A percentile compares a stretch with the other conserved stretches of the same genome.
Evolutionary conservation across 2,797 vertebrate genomes (phyloP).

Genomic region (Poecilia gillii): DNA sequence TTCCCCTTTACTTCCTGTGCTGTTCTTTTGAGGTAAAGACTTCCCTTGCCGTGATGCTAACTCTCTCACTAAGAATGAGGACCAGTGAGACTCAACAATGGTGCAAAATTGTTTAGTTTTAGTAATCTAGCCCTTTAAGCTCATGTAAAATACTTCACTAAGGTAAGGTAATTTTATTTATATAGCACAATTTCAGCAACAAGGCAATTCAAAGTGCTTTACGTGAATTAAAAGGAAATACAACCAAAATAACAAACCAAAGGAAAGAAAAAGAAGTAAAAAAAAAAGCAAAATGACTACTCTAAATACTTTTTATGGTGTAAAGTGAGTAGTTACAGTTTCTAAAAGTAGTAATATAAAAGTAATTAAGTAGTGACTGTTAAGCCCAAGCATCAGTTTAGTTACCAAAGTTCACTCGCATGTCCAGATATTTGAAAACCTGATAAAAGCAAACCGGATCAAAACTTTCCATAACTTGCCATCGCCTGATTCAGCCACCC

Average conservation of each 20-base stretch:
- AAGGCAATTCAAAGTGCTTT: too few relatives aligned
- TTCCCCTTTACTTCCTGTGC: background rate
- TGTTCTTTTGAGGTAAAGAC: background rate
- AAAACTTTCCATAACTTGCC: background rate
- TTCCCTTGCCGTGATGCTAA: background rate
- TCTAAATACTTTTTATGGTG: too few relatives aligned
- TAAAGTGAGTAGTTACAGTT: too few relatives aligned
- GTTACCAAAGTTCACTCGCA: background rate
- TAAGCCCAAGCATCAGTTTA: background rate
- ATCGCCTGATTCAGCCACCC: background rate
- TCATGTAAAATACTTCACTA: background rate
- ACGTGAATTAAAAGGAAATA: too few relatives aligned
- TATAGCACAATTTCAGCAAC: too few relatives aligned
- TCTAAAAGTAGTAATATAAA: too few relatives aligned
- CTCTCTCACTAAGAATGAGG: background rate
- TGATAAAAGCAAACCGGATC: background rate
- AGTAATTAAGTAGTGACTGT: too few relatives aligned
- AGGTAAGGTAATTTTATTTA: background rate
- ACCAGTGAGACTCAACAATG: background rate
- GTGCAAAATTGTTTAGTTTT: background rate
- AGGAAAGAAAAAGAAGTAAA: too few relatives aligned
- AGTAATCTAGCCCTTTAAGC: background rate
- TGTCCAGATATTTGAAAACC: background rate
- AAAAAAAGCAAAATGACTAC: too few relatives aligned
- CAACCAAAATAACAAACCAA: too few relatives aligned